Evolutionary conservation across 2,113 vertebrate genomes (phyloP).

Genomic region (Aptenodytes patagonicus): DNA sequence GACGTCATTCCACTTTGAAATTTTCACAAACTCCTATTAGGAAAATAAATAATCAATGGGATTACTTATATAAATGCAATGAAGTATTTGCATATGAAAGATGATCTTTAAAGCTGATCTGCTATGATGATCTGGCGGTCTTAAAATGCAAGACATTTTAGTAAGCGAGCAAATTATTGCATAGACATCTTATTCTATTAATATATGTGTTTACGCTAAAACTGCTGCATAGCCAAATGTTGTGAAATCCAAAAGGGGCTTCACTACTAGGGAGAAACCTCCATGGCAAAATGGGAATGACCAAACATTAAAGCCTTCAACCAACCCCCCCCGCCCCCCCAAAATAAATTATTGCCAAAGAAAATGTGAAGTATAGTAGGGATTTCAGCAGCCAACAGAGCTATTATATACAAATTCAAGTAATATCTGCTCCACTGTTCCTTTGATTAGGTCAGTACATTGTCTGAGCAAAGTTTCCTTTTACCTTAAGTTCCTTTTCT

Average conservation of each 20-base stretch:
- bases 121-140: background rate
- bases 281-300: background rate
- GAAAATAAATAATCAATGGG: background rate
- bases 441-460: background rate
- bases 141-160: background rate
- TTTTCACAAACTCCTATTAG: conserved; percentile 95
- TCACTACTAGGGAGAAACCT: background rate
- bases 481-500: conserved; percentile 96
- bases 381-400: background rate
- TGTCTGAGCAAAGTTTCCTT: background rate
- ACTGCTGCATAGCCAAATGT: background rate
- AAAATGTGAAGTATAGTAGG: background rate
- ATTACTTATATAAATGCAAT: background rate
- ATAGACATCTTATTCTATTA: background rate
- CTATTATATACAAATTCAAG: background rate
- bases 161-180: background rate
- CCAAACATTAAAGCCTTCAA: background rate
- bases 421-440: background rate
- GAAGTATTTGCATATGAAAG: background rate
- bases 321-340: background rate
- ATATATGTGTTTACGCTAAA: background rate
- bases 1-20: conserved; percentile 96
- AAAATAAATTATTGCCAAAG: background rate
- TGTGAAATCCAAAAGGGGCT: background rate
- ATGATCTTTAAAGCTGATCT: background rate